Percentiles rank a stretch among this genome's conserved stretches.
Evolutionary conservation across 2,797 vertebrate species (phyloP).

Genomic region (Sebastes taczanowskii): DNA sequence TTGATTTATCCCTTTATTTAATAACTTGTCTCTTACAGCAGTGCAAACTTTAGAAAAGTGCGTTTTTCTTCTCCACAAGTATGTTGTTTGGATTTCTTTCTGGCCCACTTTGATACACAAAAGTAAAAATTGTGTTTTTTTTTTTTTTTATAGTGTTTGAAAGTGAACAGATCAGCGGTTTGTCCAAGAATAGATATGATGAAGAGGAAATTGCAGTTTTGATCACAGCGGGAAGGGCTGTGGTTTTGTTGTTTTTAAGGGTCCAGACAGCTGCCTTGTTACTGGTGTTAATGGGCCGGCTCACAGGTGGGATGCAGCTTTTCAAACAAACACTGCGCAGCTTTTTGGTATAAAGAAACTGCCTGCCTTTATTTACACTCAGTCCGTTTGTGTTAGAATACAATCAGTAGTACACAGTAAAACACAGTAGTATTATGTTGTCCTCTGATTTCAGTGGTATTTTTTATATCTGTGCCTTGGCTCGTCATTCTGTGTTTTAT

Average conservation of each 20-base stretch:
- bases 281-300: neutral
- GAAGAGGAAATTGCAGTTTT: neutral
- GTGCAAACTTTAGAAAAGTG: neutral
- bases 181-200: neutral
- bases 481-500: neutral
- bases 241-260: neutral
- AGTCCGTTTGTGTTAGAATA: neutral
- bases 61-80: neutral
- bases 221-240: neutral
- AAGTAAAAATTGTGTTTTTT: neutral
- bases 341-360: neutral
- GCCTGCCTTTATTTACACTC: neutral
- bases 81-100: neutral
- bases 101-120: neutral
- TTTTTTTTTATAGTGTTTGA: neutral
- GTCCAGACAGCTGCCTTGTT: neutral
- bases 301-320: constrained; percentile 8
- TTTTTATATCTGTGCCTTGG: neutral
- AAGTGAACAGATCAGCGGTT: neutral
- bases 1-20: neutral
- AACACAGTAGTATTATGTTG: neutral
- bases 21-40: neutral
- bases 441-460: neutral
- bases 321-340: neutral
- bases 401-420: neutral